Percentiles rank a stretch among this genome's conserved stretches.
phyloP scores from a whole-genome alignment of 1,140 invertebrate genomes.

The Potamilus streckersoni region DNA sequence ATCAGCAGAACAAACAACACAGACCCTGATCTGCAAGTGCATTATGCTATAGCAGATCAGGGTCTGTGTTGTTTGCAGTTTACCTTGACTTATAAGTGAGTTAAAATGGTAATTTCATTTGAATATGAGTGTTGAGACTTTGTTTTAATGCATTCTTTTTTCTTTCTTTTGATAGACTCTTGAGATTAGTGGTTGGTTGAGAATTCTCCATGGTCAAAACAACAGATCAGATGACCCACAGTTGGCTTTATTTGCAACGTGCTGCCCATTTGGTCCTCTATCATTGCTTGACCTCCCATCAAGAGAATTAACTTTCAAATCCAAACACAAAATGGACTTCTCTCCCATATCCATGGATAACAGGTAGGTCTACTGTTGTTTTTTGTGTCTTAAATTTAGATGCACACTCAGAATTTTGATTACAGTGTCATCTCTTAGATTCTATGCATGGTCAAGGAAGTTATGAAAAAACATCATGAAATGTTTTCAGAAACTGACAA shows the following conservation, averaged over 20 bases:
- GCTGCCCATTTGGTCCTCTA: constrained; percentile 97
- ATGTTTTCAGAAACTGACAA: too few relatives aligned
- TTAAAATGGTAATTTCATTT: too few relatives aligned
- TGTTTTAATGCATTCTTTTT: too few relatives aligned
- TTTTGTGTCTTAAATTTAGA: constrained; percentile 43
- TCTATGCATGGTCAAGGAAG: too few relatives aligned
- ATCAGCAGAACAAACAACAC: too few relatives aligned
- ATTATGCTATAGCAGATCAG: too few relatives aligned
- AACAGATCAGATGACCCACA: constrained; percentile 79
- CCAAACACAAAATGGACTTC: constrained; percentile 98
- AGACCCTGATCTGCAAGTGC: too few relatives aligned
- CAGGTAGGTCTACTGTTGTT: constrained; percentile 73
- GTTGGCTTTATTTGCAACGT: constrained; percentile 94
- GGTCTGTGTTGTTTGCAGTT: too few relatives aligned
- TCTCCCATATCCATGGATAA: constrained; percentile 97
- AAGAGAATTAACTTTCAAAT: constrained; percentile 98
- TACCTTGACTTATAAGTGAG: too few relatives aligned
- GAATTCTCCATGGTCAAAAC: constrained; percentile 95
- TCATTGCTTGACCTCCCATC: constrained; percentile 72
- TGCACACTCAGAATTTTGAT: background rate
- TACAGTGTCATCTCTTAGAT: too few relatives aligned
- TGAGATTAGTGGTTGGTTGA: constrained; percentile 96
- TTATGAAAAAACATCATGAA: too few relatives aligned
- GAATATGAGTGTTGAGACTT: too few relatives aligned
- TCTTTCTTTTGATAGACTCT: constrained; percentile 79